Evolutionary conservation across 1,140 invertebrate species (phyloP).

Genomic region (Scaptomyza montana): DNA sequence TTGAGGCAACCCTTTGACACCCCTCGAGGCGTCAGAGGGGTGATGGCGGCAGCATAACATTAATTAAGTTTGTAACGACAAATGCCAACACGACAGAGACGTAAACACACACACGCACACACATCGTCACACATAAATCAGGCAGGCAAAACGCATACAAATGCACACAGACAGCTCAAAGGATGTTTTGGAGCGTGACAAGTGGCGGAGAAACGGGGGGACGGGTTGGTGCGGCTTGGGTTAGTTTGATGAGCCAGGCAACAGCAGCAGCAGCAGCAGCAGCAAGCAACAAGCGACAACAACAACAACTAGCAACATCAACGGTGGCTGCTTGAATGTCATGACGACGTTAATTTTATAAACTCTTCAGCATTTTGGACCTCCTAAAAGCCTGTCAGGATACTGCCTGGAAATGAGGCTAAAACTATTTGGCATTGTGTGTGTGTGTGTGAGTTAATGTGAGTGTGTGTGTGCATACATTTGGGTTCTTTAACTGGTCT

Average conservation of each 20-base stretch:
- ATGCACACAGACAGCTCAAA: conserved; percentile 53
- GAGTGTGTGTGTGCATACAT: conserved; percentile 34
- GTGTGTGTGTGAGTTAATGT: conserved; percentile 31
- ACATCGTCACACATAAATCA: conserved; percentile 62
- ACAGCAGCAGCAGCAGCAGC: background rate
- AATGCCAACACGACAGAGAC: conserved; percentile 65
- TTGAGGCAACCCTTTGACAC: background rate
- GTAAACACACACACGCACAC: conserved; percentile 40
- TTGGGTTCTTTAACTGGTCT: conserved; percentile 10
- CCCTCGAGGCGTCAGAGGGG: conserved; percentile 42
- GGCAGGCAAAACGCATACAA: conserved; percentile 46
- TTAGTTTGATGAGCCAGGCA: conserved; percentile 42
- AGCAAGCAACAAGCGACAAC: background rate
- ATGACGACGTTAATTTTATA: conserved; percentile 82
- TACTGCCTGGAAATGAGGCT: conserved; percentile 17
- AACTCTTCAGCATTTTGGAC: conserved; percentile 67
- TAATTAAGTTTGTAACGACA: conserved; percentile 73
- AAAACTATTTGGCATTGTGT: conserved; percentile 42
- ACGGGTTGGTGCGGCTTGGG: background rate
- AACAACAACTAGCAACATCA: background rate
- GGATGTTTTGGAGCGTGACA: conserved; percentile 55
- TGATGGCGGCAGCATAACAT: conserved; percentile 65
- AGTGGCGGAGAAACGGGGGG: conserved; percentile 5
- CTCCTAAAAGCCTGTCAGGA: conserved; percentile 9
- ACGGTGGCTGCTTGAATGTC: conserved; percentile 51